These are phyloP conservation scores for Erebia epiphron DNA, from an alignment of 2,888 invertebrate species.

Conservation along the genomic window DNA sequence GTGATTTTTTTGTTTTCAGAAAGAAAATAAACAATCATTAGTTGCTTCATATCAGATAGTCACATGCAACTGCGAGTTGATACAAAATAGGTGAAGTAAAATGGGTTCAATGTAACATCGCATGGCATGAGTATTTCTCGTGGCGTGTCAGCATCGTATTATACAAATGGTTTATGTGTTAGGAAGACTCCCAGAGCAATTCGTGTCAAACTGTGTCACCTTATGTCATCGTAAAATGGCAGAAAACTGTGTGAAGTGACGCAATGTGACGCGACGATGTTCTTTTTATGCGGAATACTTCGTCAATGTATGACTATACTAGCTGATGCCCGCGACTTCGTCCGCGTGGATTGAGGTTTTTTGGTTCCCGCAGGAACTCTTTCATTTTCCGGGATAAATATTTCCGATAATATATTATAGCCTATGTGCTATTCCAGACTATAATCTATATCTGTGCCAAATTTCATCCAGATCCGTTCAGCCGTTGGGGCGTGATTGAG, in stretches of 20 bases:
- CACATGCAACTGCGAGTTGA: background rate
- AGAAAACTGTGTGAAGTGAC: slow-evolving; percentile 33
- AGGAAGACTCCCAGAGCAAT: slow-evolving; percentile 31
- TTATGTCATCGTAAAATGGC: slow-evolving; percentile 39
- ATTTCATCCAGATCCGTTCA: no score
- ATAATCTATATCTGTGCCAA: no score
- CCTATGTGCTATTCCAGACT: no score
- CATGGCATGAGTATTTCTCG: slow-evolving; percentile 20
- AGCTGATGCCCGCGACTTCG: no score
- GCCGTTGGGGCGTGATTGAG: no score
- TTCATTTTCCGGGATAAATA: no score
- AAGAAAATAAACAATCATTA: background rate
- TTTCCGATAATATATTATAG: no score
- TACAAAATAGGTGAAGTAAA: slow-evolving; percentile 17
- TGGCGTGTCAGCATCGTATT: slow-evolving; percentile 35
- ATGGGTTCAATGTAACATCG: slow-evolving; percentile 30
- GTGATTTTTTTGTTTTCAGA: background rate
- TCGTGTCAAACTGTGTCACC: slow-evolving; percentile 36
- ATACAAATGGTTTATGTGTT: slow-evolving; percentile 33
- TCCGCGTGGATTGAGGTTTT: no score
- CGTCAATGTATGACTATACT: slow-evolving; percentile 13
- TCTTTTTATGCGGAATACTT: slow-evolving; percentile 23
- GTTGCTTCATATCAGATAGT: background rate
- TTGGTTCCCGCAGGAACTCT: no score
- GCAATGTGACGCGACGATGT: slow-evolving; percentile 20